Percentiles rank a stretch among this genome's conserved stretches.
Evolutionary conservation across 2,888 invertebrate genomes (phyloP).

Genomic region (Colletes collaris): DNA sequence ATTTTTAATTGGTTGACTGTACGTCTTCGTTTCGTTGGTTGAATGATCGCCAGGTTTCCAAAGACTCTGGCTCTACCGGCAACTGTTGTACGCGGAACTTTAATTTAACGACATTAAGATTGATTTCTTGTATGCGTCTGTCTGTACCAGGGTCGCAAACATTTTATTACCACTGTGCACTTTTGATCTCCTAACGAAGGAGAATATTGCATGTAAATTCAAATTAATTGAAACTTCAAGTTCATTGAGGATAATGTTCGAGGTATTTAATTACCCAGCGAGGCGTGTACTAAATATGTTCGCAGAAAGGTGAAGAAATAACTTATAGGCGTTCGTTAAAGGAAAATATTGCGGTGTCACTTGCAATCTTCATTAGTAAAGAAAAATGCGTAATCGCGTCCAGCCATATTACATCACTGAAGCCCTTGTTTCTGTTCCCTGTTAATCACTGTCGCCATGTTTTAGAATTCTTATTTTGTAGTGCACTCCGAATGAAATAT

Average conservation of each 20-base stretch:
- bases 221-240: constrained; percentile 20
- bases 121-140: too few species aligned
- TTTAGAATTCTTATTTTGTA: background rate
- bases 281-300: constrained; percentile 13
- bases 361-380: constrained; percentile 32
- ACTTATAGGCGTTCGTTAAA: constrained; percentile 38
- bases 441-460: constrained; percentile 22
- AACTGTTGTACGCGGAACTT: background rate
- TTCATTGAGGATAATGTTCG: constrained; percentile 13
- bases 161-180: too few species aligned
- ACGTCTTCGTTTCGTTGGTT: constrained; percentile 3
- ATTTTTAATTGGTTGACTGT: constrained; percentile 14
- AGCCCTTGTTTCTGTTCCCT: background rate
- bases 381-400: constrained; percentile 37
- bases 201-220: background rate
- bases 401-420: constrained; percentile 19
- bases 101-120: background rate
- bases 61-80: too few species aligned
- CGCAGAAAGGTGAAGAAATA: constrained; percentile 24
- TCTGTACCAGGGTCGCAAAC: too few species aligned
- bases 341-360: constrained; percentile 25
- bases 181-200: background rate
- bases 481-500: too few species aligned
- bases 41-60: background rate
- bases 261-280: constrained; percentile 11